Conservation (phyloP, 2,888 invertebrate genomes). For the Timema podura region DNA sequence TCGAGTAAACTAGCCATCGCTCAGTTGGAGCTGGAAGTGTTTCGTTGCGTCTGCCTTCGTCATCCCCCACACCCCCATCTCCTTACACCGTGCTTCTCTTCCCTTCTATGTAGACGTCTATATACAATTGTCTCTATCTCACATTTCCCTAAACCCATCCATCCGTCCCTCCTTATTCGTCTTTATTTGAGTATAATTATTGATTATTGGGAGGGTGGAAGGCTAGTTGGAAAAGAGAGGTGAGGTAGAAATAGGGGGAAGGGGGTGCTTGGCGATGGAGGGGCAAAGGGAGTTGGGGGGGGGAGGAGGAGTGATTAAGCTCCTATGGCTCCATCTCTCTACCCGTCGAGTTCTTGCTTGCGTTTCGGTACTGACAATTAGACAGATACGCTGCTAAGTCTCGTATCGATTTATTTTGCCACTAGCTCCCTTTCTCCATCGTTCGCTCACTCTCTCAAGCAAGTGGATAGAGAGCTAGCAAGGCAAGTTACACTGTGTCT, state of each 20-base stretch:
- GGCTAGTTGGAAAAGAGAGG: constrained; percentile 37
- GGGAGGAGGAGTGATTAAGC: constrained; percentile 53
- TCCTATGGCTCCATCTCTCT: constrained; percentile 47
- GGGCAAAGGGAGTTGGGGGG: constrained; percentile 40
- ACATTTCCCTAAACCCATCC: constrained; percentile 22
- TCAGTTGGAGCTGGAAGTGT: too few species aligned
- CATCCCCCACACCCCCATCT: too few species aligned
- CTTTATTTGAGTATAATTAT: constrained; percentile 34
- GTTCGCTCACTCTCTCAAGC: constrained; percentile 14
- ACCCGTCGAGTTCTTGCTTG: constrained; percentile 29
- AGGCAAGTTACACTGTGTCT: not conserved
- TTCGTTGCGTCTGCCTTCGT: too few species aligned
- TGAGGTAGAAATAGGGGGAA: constrained; percentile 36
- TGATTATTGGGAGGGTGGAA: constrained; percentile 33
- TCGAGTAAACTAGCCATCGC: too few species aligned
- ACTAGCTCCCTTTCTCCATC: constrained; percentile 11
- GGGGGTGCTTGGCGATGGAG: constrained; percentile 42
- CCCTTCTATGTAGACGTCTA: not conserved
- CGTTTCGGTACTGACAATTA: constrained; percentile 47
- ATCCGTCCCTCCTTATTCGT: constrained; percentile 31
- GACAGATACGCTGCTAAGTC: constrained; percentile 44
- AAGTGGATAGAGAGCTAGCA: constrained; percentile 8
- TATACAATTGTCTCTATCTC: constrained; percentile 22
- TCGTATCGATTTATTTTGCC: constrained; percentile 32
- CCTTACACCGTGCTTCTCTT: too few species aligned